Conservation (phyloP, 2,113 vertebrate species). For the Phycodurus eques region DNA sequence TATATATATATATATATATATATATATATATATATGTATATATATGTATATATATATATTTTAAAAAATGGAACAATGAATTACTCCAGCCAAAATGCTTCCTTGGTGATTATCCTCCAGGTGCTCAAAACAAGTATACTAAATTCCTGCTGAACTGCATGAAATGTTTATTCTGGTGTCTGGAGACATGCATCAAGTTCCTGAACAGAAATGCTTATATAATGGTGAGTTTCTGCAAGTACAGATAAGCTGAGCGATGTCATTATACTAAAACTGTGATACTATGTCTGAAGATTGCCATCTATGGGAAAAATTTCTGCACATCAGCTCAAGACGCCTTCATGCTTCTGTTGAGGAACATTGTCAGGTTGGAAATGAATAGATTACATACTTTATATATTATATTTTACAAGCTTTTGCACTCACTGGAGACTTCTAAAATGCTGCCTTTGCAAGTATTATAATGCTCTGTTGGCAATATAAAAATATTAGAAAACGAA, state of each 20-base stretch:
- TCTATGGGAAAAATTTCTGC: conserved; percentile 96
- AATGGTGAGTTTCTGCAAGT: conserved; percentile 79
- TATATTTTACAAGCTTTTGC: background rate
- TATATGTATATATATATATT: no score
- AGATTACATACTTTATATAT: background rate
- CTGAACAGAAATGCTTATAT: conserved; percentile 96
- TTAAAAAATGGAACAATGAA: no score
- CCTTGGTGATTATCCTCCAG: conserved; percentile 55
- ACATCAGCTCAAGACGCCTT: conserved; percentile 88
- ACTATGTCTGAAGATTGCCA: conserved; percentile 77
- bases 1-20: no score
- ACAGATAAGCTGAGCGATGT: background rate
- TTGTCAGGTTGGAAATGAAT: conserved; percentile 78
- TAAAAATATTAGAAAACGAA: no score
- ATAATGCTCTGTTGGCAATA: no score
- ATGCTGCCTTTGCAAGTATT: background rate
- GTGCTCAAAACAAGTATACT: conserved; percentile 82
- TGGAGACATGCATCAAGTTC: conserved; percentile 95
- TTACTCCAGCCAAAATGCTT: background rate
- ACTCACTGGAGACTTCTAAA: background rate
- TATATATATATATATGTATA: no score
- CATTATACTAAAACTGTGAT: background rate
- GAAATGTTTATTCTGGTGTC: conserved; percentile 98
- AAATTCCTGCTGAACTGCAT: conserved; percentile 88
- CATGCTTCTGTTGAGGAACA: conserved; percentile 94